A percentile compares a stretch with the other conserved stretches of the same genome.
phyloP scores from a whole-genome alignment of 1,140 invertebrate genomes.

The Diachasma alloeum region DNA sequence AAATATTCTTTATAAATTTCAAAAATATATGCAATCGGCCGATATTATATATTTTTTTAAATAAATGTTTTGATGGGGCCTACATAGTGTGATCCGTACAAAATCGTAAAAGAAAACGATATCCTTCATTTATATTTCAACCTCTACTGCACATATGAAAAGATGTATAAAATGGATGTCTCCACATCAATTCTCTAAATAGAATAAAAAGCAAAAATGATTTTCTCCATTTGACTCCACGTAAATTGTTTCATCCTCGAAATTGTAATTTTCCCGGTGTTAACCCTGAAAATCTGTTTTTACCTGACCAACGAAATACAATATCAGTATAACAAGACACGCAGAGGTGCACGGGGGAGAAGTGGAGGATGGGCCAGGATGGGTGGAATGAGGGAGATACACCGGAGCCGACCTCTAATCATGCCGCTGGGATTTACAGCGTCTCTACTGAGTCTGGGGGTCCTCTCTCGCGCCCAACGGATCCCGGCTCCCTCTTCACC shows the following conservation, averaged over 20 bases:
- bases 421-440: slow-evolving; percentile 42
- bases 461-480: slow-evolving; percentile 18
- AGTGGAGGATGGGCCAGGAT: not conserved
- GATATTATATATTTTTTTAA: no score
- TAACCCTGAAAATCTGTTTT: slow-evolving; percentile 20
- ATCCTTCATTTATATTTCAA: no score
- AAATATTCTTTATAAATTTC: no score
- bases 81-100: no score
- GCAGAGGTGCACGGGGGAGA: not conserved
- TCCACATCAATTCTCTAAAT: no score
- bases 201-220: not conserved
- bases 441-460: slow-evolving; percentile 16
- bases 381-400: slow-evolving; percentile 2
- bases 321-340: slow-evolving; percentile 34
- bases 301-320: slow-evolving; percentile 23
- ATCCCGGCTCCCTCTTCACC: slow-evolving; percentile 22
- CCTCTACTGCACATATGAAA: no score
- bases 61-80: no score
- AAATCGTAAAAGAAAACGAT: no score
- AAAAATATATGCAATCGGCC: no score
- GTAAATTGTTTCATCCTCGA: not conserved
- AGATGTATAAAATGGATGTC: no score
- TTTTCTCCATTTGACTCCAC: no score
- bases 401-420: slow-evolving; percentile 46
- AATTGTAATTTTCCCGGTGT: not conserved